Base-by-base conservation (phyloP, 2,888 invertebrate genomes). In the Proisotoma minuta region DNA sequence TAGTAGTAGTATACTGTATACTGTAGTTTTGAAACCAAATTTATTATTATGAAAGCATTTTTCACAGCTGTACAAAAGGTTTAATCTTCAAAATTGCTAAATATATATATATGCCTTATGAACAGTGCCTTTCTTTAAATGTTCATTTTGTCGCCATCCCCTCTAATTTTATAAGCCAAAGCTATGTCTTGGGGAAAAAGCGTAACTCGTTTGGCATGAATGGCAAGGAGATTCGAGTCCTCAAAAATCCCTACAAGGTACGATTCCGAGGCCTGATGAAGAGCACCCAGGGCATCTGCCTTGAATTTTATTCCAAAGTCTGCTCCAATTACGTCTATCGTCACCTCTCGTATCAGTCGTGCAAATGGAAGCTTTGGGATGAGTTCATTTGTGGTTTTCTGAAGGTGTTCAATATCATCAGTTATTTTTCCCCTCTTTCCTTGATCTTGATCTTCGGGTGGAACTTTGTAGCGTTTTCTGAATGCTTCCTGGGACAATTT, bases 221-320 rank as follows among this genome's bases (percentile, higher is more conserved):
- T 20, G 1, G 64, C 24, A 1, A 34, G 20, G 3, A 65, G 28
- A 48, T 59, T 51, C 2, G 65, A 49, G 48, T 65, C 65, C 48
- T 65, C 65, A 22, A 65, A 59, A 18, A 65, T 2, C 22, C 62
- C 65, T 22, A 62, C 24, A 2, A 62, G 2, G 52, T 52, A 65
- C 8, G 43, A 1, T 54, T 65, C 65, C 2, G 59, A 10, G 4
- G 65, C 62, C 20, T 53, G 47, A 20, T 65, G 65, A 12, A 65
- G 47, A 0, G 62, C 61, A n/a, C 12, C 8, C 12, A 65, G 34
- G 4, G 65, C 59, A 2, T 2, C 22, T 0, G 28, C 0, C 1
- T 26, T 57, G 23, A 26, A 65, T 1, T 62, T 23, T 1, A 58
- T 2, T 3, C 23, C 56, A 23, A 3, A 24, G 1, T 8, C 3